Base-by-base conservation (phyloP, 2,888 invertebrate species). In the Drosophila leonis region DNA sequence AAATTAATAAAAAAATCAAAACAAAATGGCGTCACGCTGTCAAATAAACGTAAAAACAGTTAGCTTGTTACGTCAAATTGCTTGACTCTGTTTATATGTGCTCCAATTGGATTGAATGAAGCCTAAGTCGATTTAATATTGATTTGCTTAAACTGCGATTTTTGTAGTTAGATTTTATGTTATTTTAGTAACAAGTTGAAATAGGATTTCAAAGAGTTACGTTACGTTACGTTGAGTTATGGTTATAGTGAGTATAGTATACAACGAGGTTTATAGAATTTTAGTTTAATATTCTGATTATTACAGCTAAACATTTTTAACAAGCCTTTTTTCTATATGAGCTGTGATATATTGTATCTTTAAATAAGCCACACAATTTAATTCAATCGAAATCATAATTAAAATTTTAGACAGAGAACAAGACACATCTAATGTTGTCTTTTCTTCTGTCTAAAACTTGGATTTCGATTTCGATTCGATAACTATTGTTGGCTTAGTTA, bases 11-110 rank as follows among this genome's bases (percentile, higher is more conserved):
- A 6, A 18, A 18, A 18, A 18, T 54, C 71, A 66, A 72, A 80
- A 65, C 61, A 66, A 79, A 81, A 86, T 80, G 69, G 51, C 63
- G 35, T 27, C 51, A 39, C n/a, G 31, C 31, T 65, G 48, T 31
- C 18, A 49, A 49, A 48, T 9, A 48, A 48, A 48, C 6, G 48
- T 18, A n/a, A 48, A 69, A 75, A 35, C 62, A 63, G 68, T 68
- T 64, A 61, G 67, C 55, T 49, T 65, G 52, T 61, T 66, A 71
- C 51, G 42, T 56, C 51, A 18, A 52, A 55, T 64, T 57, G 49
- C 12, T 18, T 13, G 8, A 4, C 49, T 18, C 15, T 15, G 12
- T 24, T 41, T 12, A 5, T 24, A n/a, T 1, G n/a, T 29, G 6
- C 2, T 3, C 12, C 6, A 49, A 49, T 31, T 29, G 48, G 48